Percentiles rank a stretch among this genome's conserved stretches.
Conservation (phyloP, 1,140 invertebrate species). For the Fopius arisanus region DNA sequence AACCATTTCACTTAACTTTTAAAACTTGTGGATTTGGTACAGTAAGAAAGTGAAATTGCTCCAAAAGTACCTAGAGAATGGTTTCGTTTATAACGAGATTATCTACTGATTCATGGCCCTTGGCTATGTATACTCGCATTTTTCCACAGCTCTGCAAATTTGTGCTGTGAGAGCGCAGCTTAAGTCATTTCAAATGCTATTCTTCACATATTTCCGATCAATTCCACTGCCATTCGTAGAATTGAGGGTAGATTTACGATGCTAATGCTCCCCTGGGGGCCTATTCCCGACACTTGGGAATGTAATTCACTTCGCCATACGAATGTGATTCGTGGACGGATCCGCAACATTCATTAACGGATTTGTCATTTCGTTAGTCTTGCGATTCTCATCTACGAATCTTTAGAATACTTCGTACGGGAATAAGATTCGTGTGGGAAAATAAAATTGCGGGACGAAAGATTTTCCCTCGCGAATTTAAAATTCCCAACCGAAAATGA, state of each 20-base stretch:
- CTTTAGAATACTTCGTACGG: too few species aligned
- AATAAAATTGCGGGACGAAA: too few species aligned
- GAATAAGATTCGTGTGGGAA: too few species aligned
- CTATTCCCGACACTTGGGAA: too few species aligned
- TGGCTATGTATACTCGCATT: background rate
- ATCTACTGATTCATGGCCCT: background rate
- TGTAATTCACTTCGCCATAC: too few species aligned
- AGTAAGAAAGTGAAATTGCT: background rate
- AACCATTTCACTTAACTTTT: conserved; percentile 21
- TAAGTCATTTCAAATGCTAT: background rate
- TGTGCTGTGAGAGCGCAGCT: background rate
- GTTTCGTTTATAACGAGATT: conserved; percentile 3
- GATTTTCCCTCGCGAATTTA: too few species aligned
- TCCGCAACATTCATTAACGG: too few species aligned
- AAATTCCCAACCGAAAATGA: too few species aligned
- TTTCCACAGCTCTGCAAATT: background rate
- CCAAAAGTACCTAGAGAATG: background rate
- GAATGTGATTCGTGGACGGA: too few species aligned
- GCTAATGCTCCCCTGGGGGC: too few species aligned
- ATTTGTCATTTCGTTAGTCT: too few species aligned
- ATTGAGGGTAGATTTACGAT: background rate
- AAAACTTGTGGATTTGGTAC: conserved; percentile 4
- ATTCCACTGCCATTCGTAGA: background rate
- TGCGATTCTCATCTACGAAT: too few species aligned
- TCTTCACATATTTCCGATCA: background rate